Evolutionary conservation across 2,113 vertebrate genomes (phyloP), one percentile per base, ranked within the genome.

Genomic region (Brachyistius frenatus): DNA sequence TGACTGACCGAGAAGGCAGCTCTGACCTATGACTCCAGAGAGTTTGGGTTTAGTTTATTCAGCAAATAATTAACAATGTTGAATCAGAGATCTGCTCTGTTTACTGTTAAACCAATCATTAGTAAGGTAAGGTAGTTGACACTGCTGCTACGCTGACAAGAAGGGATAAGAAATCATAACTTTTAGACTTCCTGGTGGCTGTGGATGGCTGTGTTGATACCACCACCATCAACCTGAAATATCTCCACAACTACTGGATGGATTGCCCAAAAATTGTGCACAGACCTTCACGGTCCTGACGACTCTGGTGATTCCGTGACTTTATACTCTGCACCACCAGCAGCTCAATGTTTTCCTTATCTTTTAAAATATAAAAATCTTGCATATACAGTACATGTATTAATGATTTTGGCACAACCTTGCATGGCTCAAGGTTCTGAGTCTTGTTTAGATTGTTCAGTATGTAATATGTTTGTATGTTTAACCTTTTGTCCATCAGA

Each of bases 1-100:
- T 78, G 77, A 66, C 73, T 75, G 52, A 70, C 61, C 47, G 13
- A 78, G 83, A 78, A 81, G 50, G 76, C 78, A 87, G 47, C 66
- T 66, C 4, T 82, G 69, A 72, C 39, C 49, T 63, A 11, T 44
- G 54, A 31, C 37, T 66, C 23, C 6, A 32, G 66, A 31, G 13
- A 61, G 52, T 31, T 62, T 71, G 37, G 46, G 7, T 79, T 65
- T 49, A 37, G 23, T 66, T 72, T 61, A 73, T 60, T 32, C n/a
- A 11, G 15, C 44, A 44, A 78, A 36, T 88, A 50, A 83, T 39
- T 65, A 73, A 55, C 63, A 54, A n/a, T 63, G n/a, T 7, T 60
- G 39, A 69, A 67, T 23, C 23, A 23, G 23, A 23, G 23, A 23
- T 23, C 23, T 23, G 31, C 64, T 70, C 13, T 54, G 54, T 49